Conservation (phyloP, 2,113 vertebrate species). For the Sclerurus mexicanus region DNA sequence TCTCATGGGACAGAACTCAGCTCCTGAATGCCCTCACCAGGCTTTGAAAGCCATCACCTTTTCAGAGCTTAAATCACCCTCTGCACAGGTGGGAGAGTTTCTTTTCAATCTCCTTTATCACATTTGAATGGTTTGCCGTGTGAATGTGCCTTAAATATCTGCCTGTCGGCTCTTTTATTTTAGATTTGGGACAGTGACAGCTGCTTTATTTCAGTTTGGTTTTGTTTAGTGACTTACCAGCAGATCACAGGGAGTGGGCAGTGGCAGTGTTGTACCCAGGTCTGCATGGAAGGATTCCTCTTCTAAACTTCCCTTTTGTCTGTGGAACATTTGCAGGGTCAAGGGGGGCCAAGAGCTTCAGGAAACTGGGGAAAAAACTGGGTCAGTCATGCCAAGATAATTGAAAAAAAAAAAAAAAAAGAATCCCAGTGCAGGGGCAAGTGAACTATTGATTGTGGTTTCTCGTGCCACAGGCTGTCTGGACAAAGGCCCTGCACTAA, state of each 20-base stretch:
- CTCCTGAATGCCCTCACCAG: not conserved
- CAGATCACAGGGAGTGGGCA: rapidly evolving
- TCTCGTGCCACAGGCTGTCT: not conserved
- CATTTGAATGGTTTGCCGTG: rapidly evolving
- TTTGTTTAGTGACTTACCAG: not conserved
- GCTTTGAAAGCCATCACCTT: not conserved
- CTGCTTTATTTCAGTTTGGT: rapidly evolving
- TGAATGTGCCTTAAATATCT: not conserved
- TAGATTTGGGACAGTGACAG: rapidly evolving
- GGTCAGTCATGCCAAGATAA: not conserved
- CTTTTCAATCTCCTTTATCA: not conserved
- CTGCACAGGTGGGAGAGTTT: not conserved
- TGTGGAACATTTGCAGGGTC: not conserved
- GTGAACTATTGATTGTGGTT: not conserved
- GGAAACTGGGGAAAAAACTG: not conserved
- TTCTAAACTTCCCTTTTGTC: not conserved
- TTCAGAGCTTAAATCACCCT: rapidly evolving
- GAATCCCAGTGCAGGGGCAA: not conserved
- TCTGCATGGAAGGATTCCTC: rapidly evolving
- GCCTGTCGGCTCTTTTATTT: not conserved
- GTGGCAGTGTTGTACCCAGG: rapidly evolving
- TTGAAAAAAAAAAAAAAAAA: not conserved
- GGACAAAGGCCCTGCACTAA: not conserved
- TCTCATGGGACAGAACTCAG: too few relatives aligned
- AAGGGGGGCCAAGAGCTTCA: not conserved